Evolutionary conservation across 2,797 vertebrate species (phyloP).

Genomic region (Anguilla pacifica): DNA sequence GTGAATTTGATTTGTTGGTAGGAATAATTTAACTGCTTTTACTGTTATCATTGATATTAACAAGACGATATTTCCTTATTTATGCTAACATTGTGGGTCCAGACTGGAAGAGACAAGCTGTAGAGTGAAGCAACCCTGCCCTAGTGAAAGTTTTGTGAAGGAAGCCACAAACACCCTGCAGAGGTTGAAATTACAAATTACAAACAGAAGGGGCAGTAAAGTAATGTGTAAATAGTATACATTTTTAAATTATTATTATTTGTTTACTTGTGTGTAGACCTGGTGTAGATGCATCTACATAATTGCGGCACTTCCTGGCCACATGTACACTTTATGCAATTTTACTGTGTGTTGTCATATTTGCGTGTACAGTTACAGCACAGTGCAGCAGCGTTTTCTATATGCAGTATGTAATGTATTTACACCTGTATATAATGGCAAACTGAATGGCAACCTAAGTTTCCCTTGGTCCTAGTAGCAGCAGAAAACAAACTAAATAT

Average conservation of each 20-base stretch:
- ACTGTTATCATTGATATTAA: not conserved
- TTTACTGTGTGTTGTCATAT: not conserved
- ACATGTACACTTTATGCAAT: not conserved
- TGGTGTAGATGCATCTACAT: not conserved
- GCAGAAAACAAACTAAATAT: not conserved
- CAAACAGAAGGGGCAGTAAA: constrained; percentile 10
- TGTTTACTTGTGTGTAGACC: not conserved
- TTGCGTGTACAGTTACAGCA: not conserved
- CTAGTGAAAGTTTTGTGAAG: not conserved
- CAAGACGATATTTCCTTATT: not conserved
- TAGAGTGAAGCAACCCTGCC: not conserved
- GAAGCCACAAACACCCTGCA: not conserved
- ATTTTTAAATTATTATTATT: not conserved
- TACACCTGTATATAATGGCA: not conserved
- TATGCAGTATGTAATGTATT: not conserved
- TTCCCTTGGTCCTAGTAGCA: not conserved
- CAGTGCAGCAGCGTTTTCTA: not conserved
- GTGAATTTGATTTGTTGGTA: not conserved
- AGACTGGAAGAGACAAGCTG: not conserved
- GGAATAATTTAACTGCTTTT: not conserved
- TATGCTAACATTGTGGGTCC: not conserved
- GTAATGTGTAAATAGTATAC: not conserved
- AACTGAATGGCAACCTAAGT: not conserved
- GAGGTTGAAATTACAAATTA: not conserved
- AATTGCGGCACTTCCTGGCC: not conserved